Conservation (phyloP, 2,797 vertebrate species). For the Helarctos malayanus region DNA sequence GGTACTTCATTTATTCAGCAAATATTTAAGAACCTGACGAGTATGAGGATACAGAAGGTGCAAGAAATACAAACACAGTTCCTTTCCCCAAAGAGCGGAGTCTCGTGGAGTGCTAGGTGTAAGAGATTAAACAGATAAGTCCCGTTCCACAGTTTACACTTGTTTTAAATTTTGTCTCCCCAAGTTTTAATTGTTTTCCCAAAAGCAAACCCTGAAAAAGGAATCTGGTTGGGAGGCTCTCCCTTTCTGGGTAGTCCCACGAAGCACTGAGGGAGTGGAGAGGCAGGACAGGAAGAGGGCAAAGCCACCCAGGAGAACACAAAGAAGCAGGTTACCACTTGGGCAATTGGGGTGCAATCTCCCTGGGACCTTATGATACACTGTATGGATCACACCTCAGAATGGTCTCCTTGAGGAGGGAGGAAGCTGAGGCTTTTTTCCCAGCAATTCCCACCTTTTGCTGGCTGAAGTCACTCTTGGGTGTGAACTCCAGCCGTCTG, state of each 20-base stretch:
- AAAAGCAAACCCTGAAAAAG: not conserved
- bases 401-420: not conserved
- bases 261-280: not conserved
- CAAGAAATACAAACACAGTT: not conserved
- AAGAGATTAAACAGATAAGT: not conserved
- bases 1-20: not conserved
- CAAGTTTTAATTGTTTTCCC: not conserved
- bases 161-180: not conserved
- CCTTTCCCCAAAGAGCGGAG: not conserved
- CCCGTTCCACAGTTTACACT: not conserved
- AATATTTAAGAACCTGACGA: not conserved
- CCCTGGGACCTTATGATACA: not conserved
- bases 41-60: not conserved
- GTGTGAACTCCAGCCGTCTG: not conserved
- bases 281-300: not conserved
- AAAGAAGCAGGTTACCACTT: not conserved
- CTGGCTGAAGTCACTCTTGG: not conserved
- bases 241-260: not conserved
- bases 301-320: not conserved
- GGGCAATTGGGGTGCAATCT: too few species aligned
- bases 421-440: not conserved
- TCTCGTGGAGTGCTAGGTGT: not conserved
- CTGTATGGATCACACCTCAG: rapidly evolving
- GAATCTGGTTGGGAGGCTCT: not conserved
- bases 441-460: not conserved